Evolutionary conservation across 2,113 vertebrate genomes (phyloP).

Genomic region (Glaucidium brasilianum): DNA sequence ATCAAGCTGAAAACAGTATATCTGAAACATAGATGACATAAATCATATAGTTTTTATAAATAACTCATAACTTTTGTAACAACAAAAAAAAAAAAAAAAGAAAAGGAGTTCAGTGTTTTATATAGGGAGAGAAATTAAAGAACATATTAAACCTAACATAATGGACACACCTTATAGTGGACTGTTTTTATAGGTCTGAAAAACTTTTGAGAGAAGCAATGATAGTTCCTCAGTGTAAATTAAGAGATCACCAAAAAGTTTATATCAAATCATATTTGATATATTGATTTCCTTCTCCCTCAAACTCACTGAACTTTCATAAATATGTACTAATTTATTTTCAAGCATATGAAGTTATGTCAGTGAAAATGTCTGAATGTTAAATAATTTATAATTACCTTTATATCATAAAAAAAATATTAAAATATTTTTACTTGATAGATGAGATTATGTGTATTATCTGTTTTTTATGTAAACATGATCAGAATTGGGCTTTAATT

Average conservation of each 20-base stretch:
- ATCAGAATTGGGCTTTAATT: neutral
- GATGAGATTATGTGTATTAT: neutral
- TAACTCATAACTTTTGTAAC: neutral
- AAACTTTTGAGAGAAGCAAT: neutral
- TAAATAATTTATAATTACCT: neutral
- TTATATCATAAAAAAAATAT: neutral
- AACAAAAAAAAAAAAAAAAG: neutral
- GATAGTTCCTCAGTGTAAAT: neutral
- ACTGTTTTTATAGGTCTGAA: neutral
- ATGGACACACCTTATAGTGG: neutral
- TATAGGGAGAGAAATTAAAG: neutral
- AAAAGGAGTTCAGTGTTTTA: neutral
- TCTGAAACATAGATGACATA: neutral
- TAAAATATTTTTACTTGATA: neutral
- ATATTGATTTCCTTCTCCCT: neutral
- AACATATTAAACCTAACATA: neutral
- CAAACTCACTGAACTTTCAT: neutral
- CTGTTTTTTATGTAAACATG: neutral
- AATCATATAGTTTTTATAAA: neutral
- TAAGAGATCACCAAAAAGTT: neutral
- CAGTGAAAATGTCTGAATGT: neutral
- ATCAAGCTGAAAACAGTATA: neutral
- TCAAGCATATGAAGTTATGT: neutral
- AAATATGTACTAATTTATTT: neutral
- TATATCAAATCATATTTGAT: neutral